phyloP scores from a whole-genome alignment of 2,113 vertebrate genomes.

The Prunella himalayana region DNA sequence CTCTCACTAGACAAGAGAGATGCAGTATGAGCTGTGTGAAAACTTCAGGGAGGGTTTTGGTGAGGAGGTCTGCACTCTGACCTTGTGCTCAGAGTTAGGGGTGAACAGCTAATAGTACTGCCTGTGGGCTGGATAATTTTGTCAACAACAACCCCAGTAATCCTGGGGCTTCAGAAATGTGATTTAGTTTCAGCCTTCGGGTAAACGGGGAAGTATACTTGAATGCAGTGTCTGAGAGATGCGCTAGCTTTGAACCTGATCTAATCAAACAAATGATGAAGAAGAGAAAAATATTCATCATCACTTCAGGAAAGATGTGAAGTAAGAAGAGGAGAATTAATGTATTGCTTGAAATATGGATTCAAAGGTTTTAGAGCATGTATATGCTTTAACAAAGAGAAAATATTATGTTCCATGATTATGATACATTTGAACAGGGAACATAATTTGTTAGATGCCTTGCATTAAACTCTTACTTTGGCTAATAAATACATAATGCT shows the following conservation, averaged over 20 bases:
- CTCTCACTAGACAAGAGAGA: neutral
- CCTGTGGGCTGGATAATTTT: neutral
- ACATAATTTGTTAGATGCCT: neutral
- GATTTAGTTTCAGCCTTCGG: neutral
- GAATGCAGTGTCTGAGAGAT: neutral
- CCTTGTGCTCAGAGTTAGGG: neutral
- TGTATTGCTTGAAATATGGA: neutral
- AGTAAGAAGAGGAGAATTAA: neutral
- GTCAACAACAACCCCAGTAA: neutral
- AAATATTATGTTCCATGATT: neutral
- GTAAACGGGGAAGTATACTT: neutral
- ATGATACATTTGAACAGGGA: neutral
- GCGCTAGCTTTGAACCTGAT: neutral
- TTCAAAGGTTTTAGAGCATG: neutral
- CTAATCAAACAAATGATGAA: neutral
- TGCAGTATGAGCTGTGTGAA: neutral
- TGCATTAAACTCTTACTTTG: neutral
- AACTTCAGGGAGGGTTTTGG: neutral
- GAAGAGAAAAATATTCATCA: neutral
- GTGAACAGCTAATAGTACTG: neutral
- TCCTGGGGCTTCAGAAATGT: neutral
- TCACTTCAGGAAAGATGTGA: neutral
- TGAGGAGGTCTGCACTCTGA: neutral
- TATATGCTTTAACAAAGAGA: neutral
- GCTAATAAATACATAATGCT: neutral